Conservation (phyloP, 2,113 vertebrate genomes). For the Triplophysa tibetana region DNA sequence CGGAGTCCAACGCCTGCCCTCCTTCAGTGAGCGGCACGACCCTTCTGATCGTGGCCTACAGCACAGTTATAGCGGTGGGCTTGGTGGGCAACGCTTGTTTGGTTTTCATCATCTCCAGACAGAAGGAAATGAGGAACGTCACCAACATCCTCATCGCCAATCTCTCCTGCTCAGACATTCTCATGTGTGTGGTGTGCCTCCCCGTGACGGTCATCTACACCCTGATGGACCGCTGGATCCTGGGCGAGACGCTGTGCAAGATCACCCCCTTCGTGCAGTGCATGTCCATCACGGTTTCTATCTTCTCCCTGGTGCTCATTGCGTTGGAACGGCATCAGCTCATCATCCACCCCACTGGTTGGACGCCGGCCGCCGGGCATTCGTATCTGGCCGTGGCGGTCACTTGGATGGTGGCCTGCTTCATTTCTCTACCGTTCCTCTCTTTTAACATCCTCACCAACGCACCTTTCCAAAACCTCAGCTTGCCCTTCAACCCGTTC, state of each 20-base stretch:
- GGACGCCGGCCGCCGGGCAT: slow-evolving; percentile 85
- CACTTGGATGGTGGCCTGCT: slow-evolving; percentile 83
- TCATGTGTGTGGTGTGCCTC: slow-evolving; percentile 88
- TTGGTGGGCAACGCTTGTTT: slow-evolving; percentile 90
- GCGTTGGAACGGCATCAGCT: slow-evolving; percentile 95
- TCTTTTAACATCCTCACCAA: slow-evolving; percentile 76
- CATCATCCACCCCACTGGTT: slow-evolving; percentile 90
- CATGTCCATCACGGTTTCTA: slow-evolving; percentile 86
- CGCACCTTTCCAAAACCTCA: slow-evolving; percentile 77
- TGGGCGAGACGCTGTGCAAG: slow-evolving; percentile 89
- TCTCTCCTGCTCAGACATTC: slow-evolving; percentile 88
- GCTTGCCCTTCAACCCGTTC: slow-evolving; percentile 73
- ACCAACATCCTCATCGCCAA: slow-evolving; percentile 93
- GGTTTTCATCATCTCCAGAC: slow-evolving; percentile 81
- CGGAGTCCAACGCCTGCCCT: slow-evolving; percentile 72
- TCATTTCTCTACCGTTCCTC: slow-evolving; percentile 87
- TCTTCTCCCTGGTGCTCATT: slow-evolving; percentile 90
- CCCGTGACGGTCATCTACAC: slow-evolving; percentile 88
- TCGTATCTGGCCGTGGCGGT: slow-evolving; percentile 85
- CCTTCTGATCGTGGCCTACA: slow-evolving; percentile 86
- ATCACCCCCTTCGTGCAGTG: slow-evolving; percentile 89
- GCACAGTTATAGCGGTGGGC: slow-evolving; percentile 82
- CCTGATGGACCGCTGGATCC: slow-evolving; percentile 93
- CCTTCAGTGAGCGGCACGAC: slow-evolving; percentile 76
- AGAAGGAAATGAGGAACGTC: slow-evolving; percentile 89